Conservation (phyloP, 2,888 invertebrate genomes). For the Diploptera punctata region DNA sequence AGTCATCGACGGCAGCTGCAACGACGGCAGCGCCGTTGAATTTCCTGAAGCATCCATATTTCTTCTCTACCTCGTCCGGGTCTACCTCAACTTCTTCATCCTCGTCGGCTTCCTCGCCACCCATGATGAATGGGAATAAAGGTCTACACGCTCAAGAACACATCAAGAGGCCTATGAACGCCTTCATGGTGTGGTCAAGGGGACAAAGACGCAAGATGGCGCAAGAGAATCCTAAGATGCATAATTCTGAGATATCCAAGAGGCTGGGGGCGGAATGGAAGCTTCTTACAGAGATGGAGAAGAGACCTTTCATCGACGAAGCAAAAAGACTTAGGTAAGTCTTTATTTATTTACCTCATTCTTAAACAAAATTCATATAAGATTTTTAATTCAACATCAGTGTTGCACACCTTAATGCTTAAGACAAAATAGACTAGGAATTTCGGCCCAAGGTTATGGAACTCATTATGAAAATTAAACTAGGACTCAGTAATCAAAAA, state of each 20-base stretch:
- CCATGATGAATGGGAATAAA: conserved; percentile 13
- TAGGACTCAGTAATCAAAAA: too few relatives aligned
- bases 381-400: too few relatives aligned
- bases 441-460: too few relatives aligned
- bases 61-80: conserved; percentile 23
- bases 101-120: background rate
- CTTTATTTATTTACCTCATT: background rate
- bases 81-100: conserved; percentile 9
- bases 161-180: conserved; percentile 95
- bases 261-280: conserved; percentile 90
- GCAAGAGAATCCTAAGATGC: conserved; percentile 94
- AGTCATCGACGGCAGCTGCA: background rate
- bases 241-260: conserved; percentile 91
- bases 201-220: conserved; percentile 91
- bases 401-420: too few relatives aligned
- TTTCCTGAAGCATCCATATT: conserved; percentile 23
- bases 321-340: conserved; percentile 84
- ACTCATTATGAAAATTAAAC: too few relatives aligned
- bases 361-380: too few relatives aligned
- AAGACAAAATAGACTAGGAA: too few relatives aligned
- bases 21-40: background rate
- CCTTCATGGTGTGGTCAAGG: conserved; percentile 94
- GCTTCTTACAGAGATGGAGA: conserved; percentile 82
- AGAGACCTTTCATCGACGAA: conserved; percentile 89
- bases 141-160: conserved; percentile 68